These are phyloP conservation scores for Platalea minor DNA, from an alignment of 2,797 vertebrate genomes.

Conservation along the genomic window DNA sequence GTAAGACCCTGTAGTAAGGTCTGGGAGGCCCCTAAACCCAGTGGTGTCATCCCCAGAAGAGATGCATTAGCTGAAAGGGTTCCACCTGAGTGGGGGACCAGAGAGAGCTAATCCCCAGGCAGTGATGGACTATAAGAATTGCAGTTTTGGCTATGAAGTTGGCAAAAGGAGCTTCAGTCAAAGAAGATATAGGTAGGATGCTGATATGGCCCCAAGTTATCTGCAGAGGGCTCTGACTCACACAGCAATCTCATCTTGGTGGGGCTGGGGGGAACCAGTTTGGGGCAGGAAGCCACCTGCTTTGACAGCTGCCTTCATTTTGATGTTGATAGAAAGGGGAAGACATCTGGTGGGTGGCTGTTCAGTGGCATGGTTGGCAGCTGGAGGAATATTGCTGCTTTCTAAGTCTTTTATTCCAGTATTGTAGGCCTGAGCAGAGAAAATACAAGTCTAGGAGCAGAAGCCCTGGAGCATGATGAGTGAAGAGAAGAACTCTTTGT, in stretches of 20 bases:
- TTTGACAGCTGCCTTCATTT: neutral
- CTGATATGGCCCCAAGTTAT: neutral
- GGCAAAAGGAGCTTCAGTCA: neutral
- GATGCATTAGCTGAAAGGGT: neutral
- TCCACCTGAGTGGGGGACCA: neutral
- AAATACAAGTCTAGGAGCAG: neutral
- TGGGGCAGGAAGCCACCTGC: neutral
- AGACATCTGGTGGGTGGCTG: neutral
- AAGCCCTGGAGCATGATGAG: neutral
- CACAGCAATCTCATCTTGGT: neutral
- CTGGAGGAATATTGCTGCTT: neutral
- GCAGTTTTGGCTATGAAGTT: neutral
- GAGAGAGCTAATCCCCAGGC: neutral
- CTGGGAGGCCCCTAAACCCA: neutral
- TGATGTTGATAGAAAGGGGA: neutral
- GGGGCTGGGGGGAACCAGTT: neutral
- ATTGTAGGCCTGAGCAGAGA: neutral
- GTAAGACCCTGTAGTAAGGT: neutral
- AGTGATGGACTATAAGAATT: neutral
- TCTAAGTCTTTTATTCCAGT: neutral
- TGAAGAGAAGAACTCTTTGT: neutral
- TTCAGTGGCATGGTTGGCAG: neutral
- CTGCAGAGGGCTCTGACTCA: neutral
- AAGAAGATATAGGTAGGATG: neutral
- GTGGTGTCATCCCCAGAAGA: neutral